Evolutionary conservation across 23 tunicate genomes (phyloP), one percentile per base, ranked within the genome.

Genomic region (Phallusia fumigata): DNA sequence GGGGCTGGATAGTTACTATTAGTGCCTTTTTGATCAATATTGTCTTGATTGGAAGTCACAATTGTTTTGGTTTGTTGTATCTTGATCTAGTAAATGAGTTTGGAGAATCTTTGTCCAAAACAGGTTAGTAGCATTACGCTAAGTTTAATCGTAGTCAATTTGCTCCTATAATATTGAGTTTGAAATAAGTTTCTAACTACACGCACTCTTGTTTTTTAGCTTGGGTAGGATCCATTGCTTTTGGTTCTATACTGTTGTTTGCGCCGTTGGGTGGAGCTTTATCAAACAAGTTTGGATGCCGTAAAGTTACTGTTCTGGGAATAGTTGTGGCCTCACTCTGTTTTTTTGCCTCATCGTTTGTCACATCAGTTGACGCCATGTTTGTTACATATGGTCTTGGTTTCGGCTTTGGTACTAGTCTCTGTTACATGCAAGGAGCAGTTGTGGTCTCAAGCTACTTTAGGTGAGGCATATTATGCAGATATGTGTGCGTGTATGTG

Each of bases 361-460:
- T 85, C 3, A 65, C 85, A 24, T 81, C 90, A 18, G 30, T 89
- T 21, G 65, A 72, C 0, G 76, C 77, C 21, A 34, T 94, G 53
- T 89, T 45, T 64, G 79, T 88, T 30, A 85, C 94, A 6, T 94
- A 89, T 58, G 98, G 98, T 13, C 36, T 94, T 65, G 87, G 89
- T 0, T 94, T 90, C 74, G 98, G 98, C 1, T 80, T 94, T 79
- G 98, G 98, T n/a, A 89, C 98, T 18, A 89, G 94, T 50, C 82
- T 94, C 3, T 77, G 90, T 78, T 94, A 94, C 53, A 86, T 84
- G 86, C 98, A 94, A 76, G 98, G 94, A 21, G 85, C 92, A 30
- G 98, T 94, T 30, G 89, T 94, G 85, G 98, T 94, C 0, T 73
- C 96, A 64, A 79, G 85, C 53, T 94, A 94, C 64, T 94, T 94